Conservation (phyloP, 1,140 invertebrate species). For the Leguminivora glycinivorella region DNA sequence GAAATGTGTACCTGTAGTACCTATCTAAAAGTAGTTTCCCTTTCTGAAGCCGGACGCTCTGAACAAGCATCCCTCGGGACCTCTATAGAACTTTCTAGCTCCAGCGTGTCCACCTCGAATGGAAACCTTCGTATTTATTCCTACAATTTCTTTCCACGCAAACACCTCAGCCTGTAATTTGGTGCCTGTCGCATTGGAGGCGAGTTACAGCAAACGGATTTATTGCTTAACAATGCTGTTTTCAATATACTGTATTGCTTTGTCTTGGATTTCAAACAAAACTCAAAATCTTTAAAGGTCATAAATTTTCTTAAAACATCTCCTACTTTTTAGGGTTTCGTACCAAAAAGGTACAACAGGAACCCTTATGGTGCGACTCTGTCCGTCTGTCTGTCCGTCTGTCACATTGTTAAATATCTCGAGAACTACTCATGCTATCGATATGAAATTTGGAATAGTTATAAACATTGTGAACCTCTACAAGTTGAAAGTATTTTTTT, state of each 20-base stretch:
- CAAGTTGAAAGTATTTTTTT: no score
- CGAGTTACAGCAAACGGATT: neutral
- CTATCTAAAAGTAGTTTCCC: neutral
- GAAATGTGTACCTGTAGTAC: neutral
- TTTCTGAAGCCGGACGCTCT: neutral
- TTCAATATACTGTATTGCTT: neutral
- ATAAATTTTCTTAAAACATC: no score
- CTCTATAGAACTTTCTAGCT: neutral
- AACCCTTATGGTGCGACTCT: no score
- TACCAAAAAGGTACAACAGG: no score
- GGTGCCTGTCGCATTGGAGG: neutral
- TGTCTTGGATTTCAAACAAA: neutral
- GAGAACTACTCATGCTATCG: no score
- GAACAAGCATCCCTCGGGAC: conserved; percentile 22
- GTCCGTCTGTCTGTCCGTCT: no score
- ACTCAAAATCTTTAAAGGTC: no score
- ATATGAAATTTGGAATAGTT: no score
- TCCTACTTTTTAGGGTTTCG: no score
- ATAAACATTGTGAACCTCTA: no score
- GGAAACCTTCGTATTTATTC: conserved; percentile 20
- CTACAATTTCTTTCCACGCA: conserved; percentile 1
- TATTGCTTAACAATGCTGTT: neutral
- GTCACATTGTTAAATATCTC: no score
- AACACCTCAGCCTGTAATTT: conserved; percentile 3
- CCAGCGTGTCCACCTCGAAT: conserved; percentile 13